Conservation (phyloP, 1,140 invertebrate species). For the Drosophila tsacasi region DNA sequence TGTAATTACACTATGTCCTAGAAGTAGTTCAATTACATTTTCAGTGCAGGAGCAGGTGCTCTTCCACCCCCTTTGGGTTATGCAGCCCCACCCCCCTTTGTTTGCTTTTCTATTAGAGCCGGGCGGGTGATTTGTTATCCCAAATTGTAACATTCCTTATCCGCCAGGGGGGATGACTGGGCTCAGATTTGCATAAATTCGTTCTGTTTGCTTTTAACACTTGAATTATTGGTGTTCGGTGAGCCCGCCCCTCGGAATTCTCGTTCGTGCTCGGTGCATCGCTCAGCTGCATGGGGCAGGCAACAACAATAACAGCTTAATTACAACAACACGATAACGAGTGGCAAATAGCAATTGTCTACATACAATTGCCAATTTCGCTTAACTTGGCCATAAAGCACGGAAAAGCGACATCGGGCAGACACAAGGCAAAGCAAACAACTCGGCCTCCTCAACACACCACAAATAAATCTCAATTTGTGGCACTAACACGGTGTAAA, state of each 20-base stretch:
- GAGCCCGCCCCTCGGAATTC: slow-evolving; percentile 1
- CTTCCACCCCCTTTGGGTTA: slow-evolving; percentile 18
- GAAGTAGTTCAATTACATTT: background rate
- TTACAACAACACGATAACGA: slow-evolving; percentile 74
- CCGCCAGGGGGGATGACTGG: slow-evolving; percentile 49
- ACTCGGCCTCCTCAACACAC: slow-evolving; percentile 42
- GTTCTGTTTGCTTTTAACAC: slow-evolving; percentile 70
- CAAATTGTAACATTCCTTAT: slow-evolving; percentile 52
- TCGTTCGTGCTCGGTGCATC: slow-evolving; percentile 20
- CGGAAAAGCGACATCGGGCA: slow-evolving; percentile 24
- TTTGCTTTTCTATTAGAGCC: slow-evolving; percentile 71
- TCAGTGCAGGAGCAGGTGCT: slow-evolving; percentile 62
- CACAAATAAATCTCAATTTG: slow-evolving; percentile 78
- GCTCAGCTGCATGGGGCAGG: slow-evolving; percentile 46
- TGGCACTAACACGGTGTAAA: slow-evolving; percentile 61
- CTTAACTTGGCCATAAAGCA: slow-evolving; percentile 74
- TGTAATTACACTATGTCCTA: background rate
- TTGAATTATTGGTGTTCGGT: slow-evolving; percentile 69
- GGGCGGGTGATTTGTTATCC: slow-evolving; percentile 52
- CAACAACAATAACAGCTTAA: slow-evolving; percentile 72
- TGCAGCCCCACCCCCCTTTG: slow-evolving; percentile 16
- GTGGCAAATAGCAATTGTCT: slow-evolving; percentile 66
- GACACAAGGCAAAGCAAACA: slow-evolving; percentile 34
- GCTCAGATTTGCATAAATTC: slow-evolving; percentile 73
- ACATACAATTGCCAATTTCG: slow-evolving; percentile 76